These are phyloP conservation scores for Pan paniscus DNA, from an alignment of 2,113 vertebrate genomes.

Conservation along the genomic window DNA sequence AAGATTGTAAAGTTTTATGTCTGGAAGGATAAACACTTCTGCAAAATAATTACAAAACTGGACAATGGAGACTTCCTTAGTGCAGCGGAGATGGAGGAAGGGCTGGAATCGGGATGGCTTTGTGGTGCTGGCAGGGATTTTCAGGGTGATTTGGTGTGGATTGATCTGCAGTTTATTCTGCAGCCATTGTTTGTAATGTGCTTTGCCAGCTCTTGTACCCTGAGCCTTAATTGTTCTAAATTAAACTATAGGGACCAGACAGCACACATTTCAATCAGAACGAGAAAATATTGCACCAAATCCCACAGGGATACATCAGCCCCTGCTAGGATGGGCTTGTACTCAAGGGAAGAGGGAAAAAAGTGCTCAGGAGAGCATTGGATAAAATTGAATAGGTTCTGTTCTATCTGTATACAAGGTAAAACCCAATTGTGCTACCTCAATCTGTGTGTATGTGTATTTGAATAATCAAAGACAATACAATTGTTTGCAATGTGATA, in stretches of 20 bases:
- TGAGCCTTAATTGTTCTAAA: conserved; percentile 89
- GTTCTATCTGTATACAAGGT: conserved; percentile 58
- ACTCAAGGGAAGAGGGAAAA: conserved; percentile 75
- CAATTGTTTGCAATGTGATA: neutral
- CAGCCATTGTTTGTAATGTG: conserved; percentile 88
- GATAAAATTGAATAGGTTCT: conserved; percentile 76
- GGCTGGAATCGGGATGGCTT: conserved; percentile 77
- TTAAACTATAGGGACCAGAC: conserved; percentile 87
- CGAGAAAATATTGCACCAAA: conserved; percentile 86
- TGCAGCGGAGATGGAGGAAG: conserved; percentile 71
- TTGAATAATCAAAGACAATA: neutral
- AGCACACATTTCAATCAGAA: conserved; percentile 87
- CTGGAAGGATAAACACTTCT: conserved; percentile 60
- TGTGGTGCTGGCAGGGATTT: conserved; percentile 83
- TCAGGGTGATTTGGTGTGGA: conserved; percentile 87
- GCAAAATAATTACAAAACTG: conserved; percentile 65
- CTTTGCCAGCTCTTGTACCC: conserved; percentile 88
- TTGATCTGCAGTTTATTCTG: conserved; percentile 89
- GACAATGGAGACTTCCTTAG: conserved; percentile 68
- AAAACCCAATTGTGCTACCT: conserved; percentile 60
- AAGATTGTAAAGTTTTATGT: conserved; percentile 48
- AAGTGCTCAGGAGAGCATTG: conserved; percentile 78
- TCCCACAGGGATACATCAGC: conserved; percentile 80
- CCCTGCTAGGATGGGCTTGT: conserved; percentile 68
- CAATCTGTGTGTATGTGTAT: neutral